Evolutionary conservation across 2,888 invertebrate species (phyloP).

Genomic region (Strigamia crassipes): DNA sequence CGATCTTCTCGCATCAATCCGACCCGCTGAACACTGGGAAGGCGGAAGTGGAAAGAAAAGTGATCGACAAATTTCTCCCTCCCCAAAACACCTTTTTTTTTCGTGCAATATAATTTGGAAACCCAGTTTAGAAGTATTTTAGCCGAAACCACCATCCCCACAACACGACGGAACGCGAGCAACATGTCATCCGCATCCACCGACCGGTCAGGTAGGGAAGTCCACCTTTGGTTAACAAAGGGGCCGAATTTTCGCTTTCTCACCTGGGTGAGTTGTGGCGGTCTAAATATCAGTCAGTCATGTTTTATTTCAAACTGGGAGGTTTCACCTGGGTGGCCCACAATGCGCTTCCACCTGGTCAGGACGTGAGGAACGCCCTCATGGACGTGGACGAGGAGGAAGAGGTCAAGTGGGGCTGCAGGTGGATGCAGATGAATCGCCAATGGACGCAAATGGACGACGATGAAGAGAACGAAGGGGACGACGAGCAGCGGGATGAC

Average conservation of each 20-base stretch:
- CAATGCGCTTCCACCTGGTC: slow-evolving; percentile 10
- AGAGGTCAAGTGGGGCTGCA: neutral
- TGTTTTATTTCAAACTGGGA: neutral
- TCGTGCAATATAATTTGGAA: neutral
- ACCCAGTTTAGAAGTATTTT: neutral
- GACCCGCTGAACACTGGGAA: neutral
- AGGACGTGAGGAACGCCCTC: neutral
- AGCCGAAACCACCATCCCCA: neutral
- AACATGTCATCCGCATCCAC: slow-evolving; percentile 3
- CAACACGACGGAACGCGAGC: neutral
- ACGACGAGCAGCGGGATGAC: slow-evolving; percentile 10
- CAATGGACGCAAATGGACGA: neutral
- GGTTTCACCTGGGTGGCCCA: slow-evolving; percentile 10
- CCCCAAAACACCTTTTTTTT: neutral
- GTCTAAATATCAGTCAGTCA: slow-evolving; percentile 1
- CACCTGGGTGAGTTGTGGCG: neutral
- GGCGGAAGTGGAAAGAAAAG: slow-evolving; percentile 3
- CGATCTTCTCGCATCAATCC: neutral
- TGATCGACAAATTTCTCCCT: neutral
- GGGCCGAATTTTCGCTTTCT: neutral
- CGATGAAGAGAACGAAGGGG: neutral
- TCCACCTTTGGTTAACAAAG: neutral
- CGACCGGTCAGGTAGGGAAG: slow-evolving; percentile 10
- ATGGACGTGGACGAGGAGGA: slow-evolving; percentile 2
- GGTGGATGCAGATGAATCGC: slow-evolving; percentile 6